phyloP scores from a whole-genome alignment of 1,140 invertebrate genomes.

The Zaprionus nigranus region DNA sequence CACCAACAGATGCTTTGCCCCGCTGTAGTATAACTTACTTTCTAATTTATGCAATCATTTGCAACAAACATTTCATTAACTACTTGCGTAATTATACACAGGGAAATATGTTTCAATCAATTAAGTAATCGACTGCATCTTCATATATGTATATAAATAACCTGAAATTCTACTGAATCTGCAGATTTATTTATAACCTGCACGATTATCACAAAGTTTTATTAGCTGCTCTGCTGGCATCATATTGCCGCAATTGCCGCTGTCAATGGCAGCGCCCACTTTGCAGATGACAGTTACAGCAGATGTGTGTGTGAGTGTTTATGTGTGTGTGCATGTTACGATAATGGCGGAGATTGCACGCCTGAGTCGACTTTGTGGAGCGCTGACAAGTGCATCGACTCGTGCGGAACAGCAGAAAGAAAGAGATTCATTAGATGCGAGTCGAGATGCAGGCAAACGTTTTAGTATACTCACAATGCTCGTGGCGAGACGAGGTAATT shows the following conservation, averaged over 20 bases:
- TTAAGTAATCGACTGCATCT: no score
- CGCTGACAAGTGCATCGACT: constrained; percentile 30
- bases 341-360: constrained; percentile 36
- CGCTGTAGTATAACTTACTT: no score
- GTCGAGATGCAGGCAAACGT: constrained; percentile 51
- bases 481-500: constrained; percentile 17
- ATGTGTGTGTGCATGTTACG: constrained; percentile 30
- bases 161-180: not conserved
- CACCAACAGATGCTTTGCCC: no score
- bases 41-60: no score
- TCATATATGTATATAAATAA: no score
- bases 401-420: constrained; percentile 37
- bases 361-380: constrained; percentile 23
- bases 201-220: not conserved
- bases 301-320: constrained; percentile 20
- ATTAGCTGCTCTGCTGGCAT: constrained; percentile 6
- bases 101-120: no score
- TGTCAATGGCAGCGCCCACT: constrained; percentile 8
- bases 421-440: constrained; percentile 56
- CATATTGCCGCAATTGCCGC: constrained; percentile 60
- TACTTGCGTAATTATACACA: no score
- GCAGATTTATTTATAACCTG: not conserved
- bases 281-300: constrained; percentile 54
- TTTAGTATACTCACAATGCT: constrained; percentile 54
- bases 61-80: no score